These are phyloP conservation scores for Peromyscus californicus DNA, from an alignment of 2,113 vertebrate species.

Conservation along the genomic window DNA sequence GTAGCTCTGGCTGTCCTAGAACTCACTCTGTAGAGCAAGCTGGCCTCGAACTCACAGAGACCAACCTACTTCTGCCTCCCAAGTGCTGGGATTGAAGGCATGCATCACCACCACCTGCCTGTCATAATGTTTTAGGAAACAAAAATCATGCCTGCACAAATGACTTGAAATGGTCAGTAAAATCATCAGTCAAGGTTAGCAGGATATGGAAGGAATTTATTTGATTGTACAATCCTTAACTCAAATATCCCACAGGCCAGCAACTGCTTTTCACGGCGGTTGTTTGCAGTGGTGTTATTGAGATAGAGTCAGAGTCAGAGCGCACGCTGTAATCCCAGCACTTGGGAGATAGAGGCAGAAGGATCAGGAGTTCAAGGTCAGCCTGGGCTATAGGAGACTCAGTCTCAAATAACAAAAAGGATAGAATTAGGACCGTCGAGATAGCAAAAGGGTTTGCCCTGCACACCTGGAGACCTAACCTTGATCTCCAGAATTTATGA, in stretches of 20 bases:
- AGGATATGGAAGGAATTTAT: conserved; percentile 32
- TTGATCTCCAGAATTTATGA: not conserved
- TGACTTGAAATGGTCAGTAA: conserved; percentile 41
- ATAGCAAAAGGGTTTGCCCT: not conserved
- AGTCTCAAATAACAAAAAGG: not conserved
- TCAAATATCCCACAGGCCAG: not conserved
- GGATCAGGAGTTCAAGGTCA: not conserved
- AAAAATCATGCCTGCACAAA: not conserved
- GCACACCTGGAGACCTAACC: not conserved
- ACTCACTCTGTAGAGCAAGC: no score
- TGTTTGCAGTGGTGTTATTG: not conserved
- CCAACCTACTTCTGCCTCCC: not conserved
- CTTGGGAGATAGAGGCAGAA: not conserved
- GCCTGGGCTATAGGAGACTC: not conserved
- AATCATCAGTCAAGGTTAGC: not conserved
- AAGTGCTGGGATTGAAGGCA: not conserved
- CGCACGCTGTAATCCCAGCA: not conserved
- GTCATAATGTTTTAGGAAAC: not conserved
- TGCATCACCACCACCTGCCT: no score
- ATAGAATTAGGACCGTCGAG: not conserved
- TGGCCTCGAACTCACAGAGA: no score
- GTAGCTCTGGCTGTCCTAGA: not conserved
- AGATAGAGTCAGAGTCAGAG: not conserved
- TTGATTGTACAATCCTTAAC: not conserved
- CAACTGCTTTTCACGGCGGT: conserved; percentile 31